phyloP scores from a whole-genome alignment of 2,888 invertebrate species.

The Pheosia gnoma region DNA sequence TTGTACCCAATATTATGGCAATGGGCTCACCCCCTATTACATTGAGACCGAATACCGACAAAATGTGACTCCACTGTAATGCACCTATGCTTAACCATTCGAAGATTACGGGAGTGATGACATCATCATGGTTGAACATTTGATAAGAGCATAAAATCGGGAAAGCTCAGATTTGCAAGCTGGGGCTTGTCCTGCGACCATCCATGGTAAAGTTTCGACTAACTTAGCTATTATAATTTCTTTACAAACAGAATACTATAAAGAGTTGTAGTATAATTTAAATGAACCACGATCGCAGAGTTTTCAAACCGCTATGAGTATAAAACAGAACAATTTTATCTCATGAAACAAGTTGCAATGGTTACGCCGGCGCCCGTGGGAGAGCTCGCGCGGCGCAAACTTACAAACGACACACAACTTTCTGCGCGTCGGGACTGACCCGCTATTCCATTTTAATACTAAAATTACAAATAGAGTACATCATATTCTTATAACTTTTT shows the following conservation, averaged over 20 bases:
- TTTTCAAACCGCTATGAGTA: slow-evolving; percentile 45
- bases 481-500: slow-evolving; percentile 22
- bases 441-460: slow-evolving; percentile 34
- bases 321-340: slow-evolving; percentile 59
- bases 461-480: slow-evolving; percentile 26
- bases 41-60: too few relatives aligned
- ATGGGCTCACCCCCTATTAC: too few relatives aligned
- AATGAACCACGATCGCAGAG: slow-evolving; percentile 27
- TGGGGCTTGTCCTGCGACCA: too few relatives aligned
- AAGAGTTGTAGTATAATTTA: slow-evolving; percentile 14
- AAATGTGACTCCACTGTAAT: too few relatives aligned
- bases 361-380: slow-evolving; percentile 43
- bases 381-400: slow-evolving; percentile 50
- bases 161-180: too few relatives aligned
- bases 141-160: too few relatives aligned
- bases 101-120: too few relatives aligned
- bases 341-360: slow-evolving; percentile 62
- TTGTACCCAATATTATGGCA: too few relatives aligned
- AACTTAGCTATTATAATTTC: too few relatives aligned
- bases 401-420: slow-evolving; percentile 53
- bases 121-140: too few relatives aligned
- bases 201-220: too few relatives aligned
- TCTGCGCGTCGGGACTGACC: slow-evolving; percentile 39
- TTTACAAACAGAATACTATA: slow-evolving; percentile 8
- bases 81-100: too few relatives aligned